These are phyloP conservation scores for Rhinogobius similis DNA, from an alignment of 2,113 vertebrate genomes.

Conservation along the genomic window DNA sequence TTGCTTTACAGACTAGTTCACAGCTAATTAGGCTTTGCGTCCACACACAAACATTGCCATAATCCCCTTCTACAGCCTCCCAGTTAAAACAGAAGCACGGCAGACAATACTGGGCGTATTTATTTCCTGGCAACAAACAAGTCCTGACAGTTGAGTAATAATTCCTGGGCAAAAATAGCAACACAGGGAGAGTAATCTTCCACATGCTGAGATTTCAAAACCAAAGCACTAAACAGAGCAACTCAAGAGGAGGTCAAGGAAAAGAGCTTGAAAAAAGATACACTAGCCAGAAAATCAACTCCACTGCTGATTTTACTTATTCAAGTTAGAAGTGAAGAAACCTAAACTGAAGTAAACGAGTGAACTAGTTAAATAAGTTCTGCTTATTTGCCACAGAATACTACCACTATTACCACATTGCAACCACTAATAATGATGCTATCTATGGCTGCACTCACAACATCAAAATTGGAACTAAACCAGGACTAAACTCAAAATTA, in stretches of 20 bases:
- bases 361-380: background rate
- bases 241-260: slow-evolving; percentile 35
- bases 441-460: background rate
- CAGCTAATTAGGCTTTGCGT: slow-evolving; percentile 20
- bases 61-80: slow-evolving; percentile 36
- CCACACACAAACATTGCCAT: slow-evolving; percentile 29
- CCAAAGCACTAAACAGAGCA: slow-evolving; percentile 37
- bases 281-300: slow-evolving; percentile 44
- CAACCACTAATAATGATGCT: background rate
- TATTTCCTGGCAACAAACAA: slow-evolving; percentile 21
- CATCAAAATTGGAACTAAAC: too few species aligned
- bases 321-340: background rate
- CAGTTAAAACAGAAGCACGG: slow-evolving; percentile 25
- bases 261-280: slow-evolving; percentile 40
- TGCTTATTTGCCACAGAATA: too few species aligned
- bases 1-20: slow-evolving; percentile 33
- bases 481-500: too few species aligned
- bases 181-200: slow-evolving; percentile 28
- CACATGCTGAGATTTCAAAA: slow-evolving; percentile 37
- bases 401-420: background rate
- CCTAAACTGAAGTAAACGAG: background rate
- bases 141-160: slow-evolving; percentile 24
- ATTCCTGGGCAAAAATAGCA: slow-evolving; percentile 20
- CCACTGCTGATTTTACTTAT: slow-evolving; percentile 43
- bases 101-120: slow-evolving; percentile 28